Evolutionary conservation across 1,140 invertebrate genomes (phyloP), one percentile per base, ranked within the genome.

Genomic region (Oryctes rhinoceros): DNA sequence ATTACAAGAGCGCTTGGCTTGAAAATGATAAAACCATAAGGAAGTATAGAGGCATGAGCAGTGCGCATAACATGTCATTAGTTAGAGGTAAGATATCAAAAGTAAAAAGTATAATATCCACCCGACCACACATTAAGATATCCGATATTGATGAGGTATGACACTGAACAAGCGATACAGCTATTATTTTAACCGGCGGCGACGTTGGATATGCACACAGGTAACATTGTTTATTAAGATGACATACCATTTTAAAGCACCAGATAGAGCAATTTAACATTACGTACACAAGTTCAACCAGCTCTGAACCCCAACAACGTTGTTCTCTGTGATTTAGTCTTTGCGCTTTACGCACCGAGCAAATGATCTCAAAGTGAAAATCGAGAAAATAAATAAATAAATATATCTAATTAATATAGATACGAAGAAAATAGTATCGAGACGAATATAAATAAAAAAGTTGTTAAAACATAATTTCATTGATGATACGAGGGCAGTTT

Each of bases 141-240:
- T 81, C 81, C 79, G 81, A 81, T 81, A 82, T 82, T 82, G 82
- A 82, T 82, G 82, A 82, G 79, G 76, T 81, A 82, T 81, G 82
- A 81, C 80, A 79, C 78, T 81, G 76, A 79, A 78, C 81, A 76
- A 78, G 65, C 80, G 80, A 81, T 81, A 82, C 79, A 79, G 78
- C 79, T 80, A 71, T 82, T 80, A 81, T 80, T 71, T 59, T 71
- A 71, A 71, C 65, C 65, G 13, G 65, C 65, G 65, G 65, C 65
- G 24, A 71, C 65, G 65, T 37, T 24, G 24, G 35, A 71, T 71
- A 71, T 71, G 65, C 65, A 71, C 65, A 71, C 65, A 35, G 65
- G 20, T 37, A 71, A 71, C 65, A 81, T 82, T 81, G 80, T 82
- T 82, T 81, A 82, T 81, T 81, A 81, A 81, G 78, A 81, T 81